Evolutionary conservation across 2,797 vertebrate species (phyloP).

Genomic region (Notolabrus celidotus): DNA sequence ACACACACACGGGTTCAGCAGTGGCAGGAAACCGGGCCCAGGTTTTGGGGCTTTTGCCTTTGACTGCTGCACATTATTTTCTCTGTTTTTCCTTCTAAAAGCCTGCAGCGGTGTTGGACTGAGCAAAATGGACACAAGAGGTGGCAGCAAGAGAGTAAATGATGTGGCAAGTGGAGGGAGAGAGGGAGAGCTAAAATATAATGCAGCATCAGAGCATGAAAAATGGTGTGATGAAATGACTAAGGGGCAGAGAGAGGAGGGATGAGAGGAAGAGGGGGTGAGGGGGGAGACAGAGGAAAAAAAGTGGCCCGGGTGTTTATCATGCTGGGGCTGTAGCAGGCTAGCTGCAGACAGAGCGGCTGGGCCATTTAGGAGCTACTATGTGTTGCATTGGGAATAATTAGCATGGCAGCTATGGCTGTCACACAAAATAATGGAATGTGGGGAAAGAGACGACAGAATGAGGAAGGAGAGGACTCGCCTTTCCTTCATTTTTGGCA

Average conservation of each 20-base stretch:
- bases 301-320: constrained; percentile 77
- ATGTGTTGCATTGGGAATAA: constrained; percentile 80
- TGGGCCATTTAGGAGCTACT: constrained; percentile 74
- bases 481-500: constrained; percentile 59
- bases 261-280: constrained; percentile 27
- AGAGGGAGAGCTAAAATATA: constrained; percentile 46
- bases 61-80: constrained; percentile 58
- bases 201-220: constrained; percentile 51
- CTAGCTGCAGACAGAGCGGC: constrained; percentile 75
- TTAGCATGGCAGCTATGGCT: constrained; percentile 71
- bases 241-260: constrained; percentile 42
- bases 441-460: constrained; percentile 22
- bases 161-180: constrained; percentile 39
- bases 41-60: constrained; percentile 39
- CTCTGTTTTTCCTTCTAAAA: constrained; percentile 50
- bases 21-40: constrained; percentile 36
- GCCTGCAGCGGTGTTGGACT: constrained; percentile 60
- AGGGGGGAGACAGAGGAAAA: constrained; percentile 17
- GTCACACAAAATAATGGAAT: constrained; percentile 50
- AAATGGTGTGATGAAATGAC: constrained; percentile 64
- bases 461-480: constrained; percentile 29
- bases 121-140: constrained; percentile 63
- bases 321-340: constrained; percentile 82
- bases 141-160: constrained; percentile 54
- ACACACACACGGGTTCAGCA: constrained; percentile 18